Conservation (phyloP, 2,113 vertebrate genomes). For the Gymnarchus niloticus region DNA sequence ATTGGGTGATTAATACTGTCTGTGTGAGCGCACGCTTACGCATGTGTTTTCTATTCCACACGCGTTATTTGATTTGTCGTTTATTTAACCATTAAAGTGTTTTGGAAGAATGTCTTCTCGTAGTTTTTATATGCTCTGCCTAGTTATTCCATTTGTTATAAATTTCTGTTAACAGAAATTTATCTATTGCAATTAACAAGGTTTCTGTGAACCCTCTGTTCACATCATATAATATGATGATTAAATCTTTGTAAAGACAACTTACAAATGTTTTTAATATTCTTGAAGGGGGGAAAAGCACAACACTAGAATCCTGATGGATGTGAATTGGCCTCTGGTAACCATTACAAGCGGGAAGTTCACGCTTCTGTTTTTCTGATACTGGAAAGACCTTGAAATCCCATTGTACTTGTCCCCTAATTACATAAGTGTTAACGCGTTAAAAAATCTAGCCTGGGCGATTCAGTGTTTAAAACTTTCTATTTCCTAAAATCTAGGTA, state of each 20-base stretch:
- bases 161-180: background rate
- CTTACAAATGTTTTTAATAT: too few species aligned
- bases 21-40: background rate
- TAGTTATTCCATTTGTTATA: background rate
- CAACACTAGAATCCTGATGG: background rate
- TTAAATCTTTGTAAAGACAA: too few species aligned
- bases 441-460: too few species aligned
- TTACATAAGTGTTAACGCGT: background rate
- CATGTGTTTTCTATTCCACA: background rate
- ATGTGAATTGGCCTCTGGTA: background rate
- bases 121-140: background rate
- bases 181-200: background rate
- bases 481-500: background rate
- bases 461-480: background rate
- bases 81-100: conserved; percentile 16
- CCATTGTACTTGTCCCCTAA: background rate
- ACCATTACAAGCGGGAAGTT: conserved; percentile 1
- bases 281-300: background rate
- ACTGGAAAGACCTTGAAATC: background rate
- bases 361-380: background rate
- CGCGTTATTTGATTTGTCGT: background rate
- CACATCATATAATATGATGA: background rate
- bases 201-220: background rate
- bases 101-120: background rate
- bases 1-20: background rate